phyloP scores from a whole-genome alignment of 2,888 invertebrate genomes.

The Chaitophorus viminalis region DNA sequence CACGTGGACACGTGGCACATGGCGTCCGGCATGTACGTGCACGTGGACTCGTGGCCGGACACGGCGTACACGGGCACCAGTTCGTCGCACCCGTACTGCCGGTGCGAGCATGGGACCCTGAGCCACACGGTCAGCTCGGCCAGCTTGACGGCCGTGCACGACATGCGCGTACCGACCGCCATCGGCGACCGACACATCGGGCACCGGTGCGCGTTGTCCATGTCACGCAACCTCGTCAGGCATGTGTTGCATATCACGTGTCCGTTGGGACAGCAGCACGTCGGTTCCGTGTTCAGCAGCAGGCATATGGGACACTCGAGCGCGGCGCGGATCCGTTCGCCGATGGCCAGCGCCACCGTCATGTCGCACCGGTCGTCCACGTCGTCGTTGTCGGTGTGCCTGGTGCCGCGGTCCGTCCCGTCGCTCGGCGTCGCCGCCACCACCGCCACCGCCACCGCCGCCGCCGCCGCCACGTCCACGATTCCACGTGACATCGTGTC shows the following conservation, averaged over 20 bases:
- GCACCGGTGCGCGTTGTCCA: background rate
- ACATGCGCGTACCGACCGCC: no score
- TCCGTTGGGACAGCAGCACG: background rate
- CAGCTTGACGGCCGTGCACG: background rate
- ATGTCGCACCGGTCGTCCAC: no score
- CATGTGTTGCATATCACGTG: background rate
- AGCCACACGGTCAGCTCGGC: background rate
- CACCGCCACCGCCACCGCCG: background rate
- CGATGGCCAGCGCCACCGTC: background rate
- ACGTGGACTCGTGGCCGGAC: background rate
- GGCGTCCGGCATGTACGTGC: background rate
- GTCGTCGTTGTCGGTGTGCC: no score
- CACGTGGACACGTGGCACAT: background rate
- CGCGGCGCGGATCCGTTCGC: background rate
- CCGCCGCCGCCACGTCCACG: background rate
- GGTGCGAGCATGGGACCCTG: background rate
- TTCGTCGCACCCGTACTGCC: background rate
- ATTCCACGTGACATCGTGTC: background rate
- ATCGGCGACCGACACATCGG: slow-evolving; percentile 21
- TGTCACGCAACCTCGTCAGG: background rate
- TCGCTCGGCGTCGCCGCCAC: no score
- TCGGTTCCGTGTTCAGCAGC: background rate
- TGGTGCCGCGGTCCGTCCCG: no score
- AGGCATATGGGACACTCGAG: slow-evolving; percentile 12
- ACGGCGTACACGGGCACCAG: background rate